Conservation (phyloP, 2,113 vertebrate genomes). For the Tretioscincus oriximinensis region DNA sequence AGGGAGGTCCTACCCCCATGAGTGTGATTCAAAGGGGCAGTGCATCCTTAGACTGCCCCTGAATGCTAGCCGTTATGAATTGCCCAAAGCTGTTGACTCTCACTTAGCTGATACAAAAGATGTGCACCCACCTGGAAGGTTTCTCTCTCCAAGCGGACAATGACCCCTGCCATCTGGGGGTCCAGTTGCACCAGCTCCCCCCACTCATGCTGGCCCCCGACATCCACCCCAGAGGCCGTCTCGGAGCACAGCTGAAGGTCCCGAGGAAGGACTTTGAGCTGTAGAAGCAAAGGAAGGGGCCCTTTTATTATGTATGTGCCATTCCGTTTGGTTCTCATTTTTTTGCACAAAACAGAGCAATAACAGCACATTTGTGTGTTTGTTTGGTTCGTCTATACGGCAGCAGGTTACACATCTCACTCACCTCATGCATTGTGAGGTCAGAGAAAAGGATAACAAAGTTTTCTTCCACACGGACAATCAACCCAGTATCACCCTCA, state of each 20-base stretch:
- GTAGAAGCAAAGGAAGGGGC: not conserved
- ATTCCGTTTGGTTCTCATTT: no score
- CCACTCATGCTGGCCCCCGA: slow-evolving; percentile 95
- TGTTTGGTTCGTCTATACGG: no score
- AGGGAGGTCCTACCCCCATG: no score
- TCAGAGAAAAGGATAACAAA: slow-evolving; percentile 96
- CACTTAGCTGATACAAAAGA: not conserved
- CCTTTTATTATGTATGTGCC: not conserved
- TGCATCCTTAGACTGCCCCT: no score
- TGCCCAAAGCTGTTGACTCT: no score
- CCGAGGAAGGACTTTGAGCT: slow-evolving; percentile 92
- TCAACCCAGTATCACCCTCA: slow-evolving; percentile 92
- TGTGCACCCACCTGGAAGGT: slow-evolving; percentile 86
- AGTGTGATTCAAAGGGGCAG: no score
- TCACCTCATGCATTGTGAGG: slow-evolving; percentile 94
- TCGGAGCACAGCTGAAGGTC: slow-evolving; percentile 96
- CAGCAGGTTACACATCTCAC: fast-evolving
- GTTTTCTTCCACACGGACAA: slow-evolving; percentile 94
- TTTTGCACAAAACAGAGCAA: no score
- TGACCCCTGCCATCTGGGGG: slow-evolving; percentile 90
- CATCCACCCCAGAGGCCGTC: slow-evolving; percentile 91
- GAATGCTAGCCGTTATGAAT: no score
- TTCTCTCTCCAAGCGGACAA: slow-evolving; percentile 90
- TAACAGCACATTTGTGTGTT: no score
- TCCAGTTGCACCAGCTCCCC: slow-evolving; percentile 94